phyloP scores from a whole-genome alignment of 2,797 vertebrate genomes.

The Catharus ustulatus region DNA sequence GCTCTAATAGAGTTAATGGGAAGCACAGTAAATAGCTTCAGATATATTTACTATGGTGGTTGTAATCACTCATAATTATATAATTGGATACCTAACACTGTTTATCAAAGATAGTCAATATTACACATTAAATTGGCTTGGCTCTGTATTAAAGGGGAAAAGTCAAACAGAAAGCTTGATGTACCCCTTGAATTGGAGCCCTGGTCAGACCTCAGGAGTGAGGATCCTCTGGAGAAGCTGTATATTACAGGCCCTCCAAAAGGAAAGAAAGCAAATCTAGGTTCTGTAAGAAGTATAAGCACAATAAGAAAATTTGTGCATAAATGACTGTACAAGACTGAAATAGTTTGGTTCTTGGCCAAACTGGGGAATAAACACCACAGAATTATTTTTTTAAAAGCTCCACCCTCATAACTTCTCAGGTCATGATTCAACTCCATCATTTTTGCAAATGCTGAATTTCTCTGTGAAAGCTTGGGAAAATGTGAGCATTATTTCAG shows the following conservation, averaged over 20 bases:
- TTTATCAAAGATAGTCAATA: background rate
- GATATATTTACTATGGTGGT: background rate
- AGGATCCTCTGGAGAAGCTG: background rate
- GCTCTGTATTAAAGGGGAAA: background rate
- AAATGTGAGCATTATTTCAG: background rate
- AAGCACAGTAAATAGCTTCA: background rate
- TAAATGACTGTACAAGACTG: background rate
- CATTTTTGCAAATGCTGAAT: background rate
- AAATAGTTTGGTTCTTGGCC: constrained; percentile 2
- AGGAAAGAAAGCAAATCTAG: background rate
- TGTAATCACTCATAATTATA: background rate
- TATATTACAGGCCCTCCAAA: background rate
- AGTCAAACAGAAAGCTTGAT: background rate
- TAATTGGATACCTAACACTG: background rate
- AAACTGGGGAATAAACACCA: background rate
- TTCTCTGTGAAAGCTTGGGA: background rate
- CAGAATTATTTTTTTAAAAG: background rate
- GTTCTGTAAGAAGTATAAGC: background rate
- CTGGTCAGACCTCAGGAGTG: background rate
- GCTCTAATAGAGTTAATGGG: background rate
- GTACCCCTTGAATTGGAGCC: background rate
- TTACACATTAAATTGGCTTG: background rate
- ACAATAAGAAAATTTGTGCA: background rate
- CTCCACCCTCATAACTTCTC: background rate
- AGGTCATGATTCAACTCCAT: background rate